These are phyloP conservation scores for Tragopan temminckii DNA, from an alignment of 2,797 vertebrate species.

Conservation along the genomic window DNA sequence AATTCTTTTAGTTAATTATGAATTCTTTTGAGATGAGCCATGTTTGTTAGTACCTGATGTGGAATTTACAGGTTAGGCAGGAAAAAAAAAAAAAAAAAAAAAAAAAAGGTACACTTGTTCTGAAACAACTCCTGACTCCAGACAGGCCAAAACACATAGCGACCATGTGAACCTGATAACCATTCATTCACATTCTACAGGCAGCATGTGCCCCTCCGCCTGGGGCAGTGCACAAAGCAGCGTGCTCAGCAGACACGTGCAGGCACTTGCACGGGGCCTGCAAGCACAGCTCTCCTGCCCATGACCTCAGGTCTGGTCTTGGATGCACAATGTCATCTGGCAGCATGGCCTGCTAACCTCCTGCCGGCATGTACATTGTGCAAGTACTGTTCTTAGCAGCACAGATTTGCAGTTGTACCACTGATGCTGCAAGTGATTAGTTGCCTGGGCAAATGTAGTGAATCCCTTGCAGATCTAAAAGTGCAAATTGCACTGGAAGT, in stretches of 20 bases:
- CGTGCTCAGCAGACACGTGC: neutral
- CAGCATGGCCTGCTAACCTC: neutral
- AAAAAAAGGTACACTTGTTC: neutral
- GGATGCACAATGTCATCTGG: neutral
- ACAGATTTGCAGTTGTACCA: accelerated
- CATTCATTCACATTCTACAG: neutral
- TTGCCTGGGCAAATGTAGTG: neutral
- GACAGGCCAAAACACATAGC: slow-evolving; percentile 52
- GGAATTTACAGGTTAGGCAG: slow-evolving; percentile 50
- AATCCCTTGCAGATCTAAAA: neutral
- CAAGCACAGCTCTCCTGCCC: neutral
- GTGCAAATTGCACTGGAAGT: neutral
- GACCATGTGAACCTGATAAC: neutral
- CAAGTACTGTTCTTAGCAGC: accelerated
- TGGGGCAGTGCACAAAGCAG: accelerated
- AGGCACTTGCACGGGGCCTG: neutral
- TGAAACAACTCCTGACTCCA: slow-evolving; percentile 26
- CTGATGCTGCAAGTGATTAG: neutral
- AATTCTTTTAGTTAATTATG: slow-evolving; percentile 73
- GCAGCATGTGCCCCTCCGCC: neutral
- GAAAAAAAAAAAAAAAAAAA: accelerated
- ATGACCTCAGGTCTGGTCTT: accelerated
- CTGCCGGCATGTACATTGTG: accelerated
- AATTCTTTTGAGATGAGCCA: slow-evolving; percentile 73
- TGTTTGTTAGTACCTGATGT: slow-evolving; percentile 78